Conservation (phyloP, 2,797 vertebrate genomes). For the Lagocephalus sceleratus region DNA sequence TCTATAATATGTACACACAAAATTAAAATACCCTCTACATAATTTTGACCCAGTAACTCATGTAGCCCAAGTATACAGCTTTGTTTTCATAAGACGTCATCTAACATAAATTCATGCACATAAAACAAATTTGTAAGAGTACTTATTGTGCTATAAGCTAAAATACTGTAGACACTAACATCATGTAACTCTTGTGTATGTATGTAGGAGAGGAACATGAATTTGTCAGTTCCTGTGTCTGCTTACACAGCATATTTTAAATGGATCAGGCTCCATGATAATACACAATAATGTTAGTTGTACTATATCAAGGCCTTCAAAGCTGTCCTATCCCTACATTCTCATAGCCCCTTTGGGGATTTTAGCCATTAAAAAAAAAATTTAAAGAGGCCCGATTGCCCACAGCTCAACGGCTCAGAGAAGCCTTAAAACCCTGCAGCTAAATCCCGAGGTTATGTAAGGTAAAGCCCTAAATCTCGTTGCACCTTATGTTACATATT, state of each 20-base stretch:
- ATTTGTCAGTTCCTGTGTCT: conserved; percentile 15
- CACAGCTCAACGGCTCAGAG: conserved; percentile 72
- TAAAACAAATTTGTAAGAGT: conserved; percentile 12
- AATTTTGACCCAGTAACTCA: conserved; percentile 34
- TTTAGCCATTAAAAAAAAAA: conserved; percentile 67
- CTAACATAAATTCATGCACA: conserved; percentile 17
- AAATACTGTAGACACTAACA: conserved; percentile 25
- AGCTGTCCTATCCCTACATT: conserved; percentile 53
- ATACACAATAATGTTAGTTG: conserved; percentile 57
- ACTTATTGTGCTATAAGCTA: conserved; percentile 14
- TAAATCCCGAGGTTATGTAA: conserved; percentile 81
- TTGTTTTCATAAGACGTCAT: conserved; percentile 20
- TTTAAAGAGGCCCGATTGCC: conserved; percentile 74
- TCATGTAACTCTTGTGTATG: conserved; percentile 13
- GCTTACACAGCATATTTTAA: conserved; percentile 36
- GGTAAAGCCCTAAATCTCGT: conserved; percentile 80
- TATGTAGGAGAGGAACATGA: conserved; percentile 7
- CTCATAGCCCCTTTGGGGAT: conserved; percentile 68
- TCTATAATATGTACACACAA: background rate
- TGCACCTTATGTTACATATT: conserved; percentile 80
- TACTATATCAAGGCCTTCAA: conserved; percentile 51
- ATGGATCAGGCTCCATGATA: conserved; percentile 52
- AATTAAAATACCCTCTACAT: conserved; percentile 28
- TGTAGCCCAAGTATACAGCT: background rate
- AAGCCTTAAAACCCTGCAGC: conserved; percentile 74